Evolutionary conservation across 2,888 invertebrate species (phyloP), one percentile per base, ranked within the genome.

Genomic region (Alloplasta piceator): DNA sequence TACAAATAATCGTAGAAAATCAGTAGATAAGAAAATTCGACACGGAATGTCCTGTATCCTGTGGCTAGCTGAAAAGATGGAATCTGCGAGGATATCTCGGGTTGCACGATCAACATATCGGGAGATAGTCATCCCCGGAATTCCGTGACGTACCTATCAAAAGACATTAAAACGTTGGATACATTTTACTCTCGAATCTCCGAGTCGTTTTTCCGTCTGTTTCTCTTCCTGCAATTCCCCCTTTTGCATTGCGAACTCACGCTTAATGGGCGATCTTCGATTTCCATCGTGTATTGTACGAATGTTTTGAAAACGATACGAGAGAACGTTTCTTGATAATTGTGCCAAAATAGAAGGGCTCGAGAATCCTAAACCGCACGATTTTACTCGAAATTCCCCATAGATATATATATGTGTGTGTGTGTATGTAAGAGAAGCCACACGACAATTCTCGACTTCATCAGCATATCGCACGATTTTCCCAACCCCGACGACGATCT

Each of bases 401-500:
- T 26, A 26, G 26, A 26, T 26, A 3, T 26, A 26, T 26, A 3
- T 26, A 26, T 26, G 26, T 26, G 26, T 26, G 26, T 26, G 26
- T 26, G 3, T 12, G 9, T 9, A 61, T 58, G 48, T 73, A 46
- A 46, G 50, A 43, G 61, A 48, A 66, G 74, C 52, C 50, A 52
- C 79, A 66, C 79, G 79, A 75, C 75, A 55, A 75, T 80, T 75
- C 60, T 39, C 60, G 79, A 52, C 70, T 70, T 75, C 75, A 75
- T 80, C 79, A 80, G 74, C 79, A 75, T 80, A 80, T 75, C 75
- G 79, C 79, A 80, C 79, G 79, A 75, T 80, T 80, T 80, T 66
- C 75, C 70, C 70, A 70, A 64, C 74, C 75, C 70, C 70, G 64
- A 64, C 74, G 60, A 56, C 70, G 64, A 66, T 66, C 79, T 64